phyloP scores from a whole-genome alignment of 2,888 invertebrate genomes.

The Neoitamus cyanurus region DNA sequence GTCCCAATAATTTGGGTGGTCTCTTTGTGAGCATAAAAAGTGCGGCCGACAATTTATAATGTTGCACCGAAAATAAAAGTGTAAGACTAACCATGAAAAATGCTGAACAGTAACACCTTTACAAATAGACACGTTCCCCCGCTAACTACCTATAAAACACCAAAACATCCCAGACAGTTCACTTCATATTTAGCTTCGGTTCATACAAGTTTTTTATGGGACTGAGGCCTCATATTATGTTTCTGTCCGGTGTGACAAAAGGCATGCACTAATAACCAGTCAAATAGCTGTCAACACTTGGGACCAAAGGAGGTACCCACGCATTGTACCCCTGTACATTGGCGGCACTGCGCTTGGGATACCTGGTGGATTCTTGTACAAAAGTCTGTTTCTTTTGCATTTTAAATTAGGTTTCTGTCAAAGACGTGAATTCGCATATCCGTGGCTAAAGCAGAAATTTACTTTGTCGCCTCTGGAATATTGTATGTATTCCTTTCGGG shows the following conservation, averaged over 20 bases:
- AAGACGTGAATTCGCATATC: conserved; percentile 45
- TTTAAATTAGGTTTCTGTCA: conserved; percentile 41
- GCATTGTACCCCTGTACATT: conserved; percentile 2
- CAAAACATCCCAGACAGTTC: conserved; percentile 31
- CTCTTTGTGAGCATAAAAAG: background rate
- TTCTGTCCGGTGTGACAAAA: conserved; percentile 39
- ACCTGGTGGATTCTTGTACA: conserved; percentile 17
- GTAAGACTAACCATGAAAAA: background rate
- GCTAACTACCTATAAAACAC: conserved; percentile 37
- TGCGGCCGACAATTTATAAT: conserved; percentile 5
- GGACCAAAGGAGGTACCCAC: conserved; percentile 31
- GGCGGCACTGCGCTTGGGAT: background rate
- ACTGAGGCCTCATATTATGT: conserved; percentile 36
- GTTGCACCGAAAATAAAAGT: background rate
- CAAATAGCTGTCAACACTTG: conserved; percentile 44
- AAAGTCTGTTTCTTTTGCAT: conserved; percentile 38
- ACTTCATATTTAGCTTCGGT: background rate
- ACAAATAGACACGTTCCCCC: conserved; percentile 42
- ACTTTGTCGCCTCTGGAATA: conserved; percentile 41
- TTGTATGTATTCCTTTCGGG: conserved; percentile 3
- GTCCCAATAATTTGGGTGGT: background rate
- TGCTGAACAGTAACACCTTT: background rate
- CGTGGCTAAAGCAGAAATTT: conserved; percentile 41
- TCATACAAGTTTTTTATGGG: conserved; percentile 31
- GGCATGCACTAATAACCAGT: conserved; percentile 40